Evolutionary conservation across 1,140 invertebrate genomes (phyloP).

Genomic region (Drosophila truncata): DNA sequence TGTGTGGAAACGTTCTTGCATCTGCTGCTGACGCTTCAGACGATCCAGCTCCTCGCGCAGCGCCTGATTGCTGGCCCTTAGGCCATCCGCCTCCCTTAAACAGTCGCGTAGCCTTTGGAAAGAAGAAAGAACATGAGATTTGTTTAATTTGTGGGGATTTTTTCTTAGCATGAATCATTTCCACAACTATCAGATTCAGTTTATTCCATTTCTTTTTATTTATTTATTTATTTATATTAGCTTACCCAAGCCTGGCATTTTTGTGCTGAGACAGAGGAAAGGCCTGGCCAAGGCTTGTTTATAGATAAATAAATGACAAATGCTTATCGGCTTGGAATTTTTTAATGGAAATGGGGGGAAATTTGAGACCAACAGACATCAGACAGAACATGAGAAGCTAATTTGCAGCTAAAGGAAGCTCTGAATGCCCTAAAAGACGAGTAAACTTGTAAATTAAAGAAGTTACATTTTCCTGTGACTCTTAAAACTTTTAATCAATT

Average conservation of each 20-base stretch:
- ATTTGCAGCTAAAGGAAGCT: not conserved
- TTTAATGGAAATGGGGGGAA: not conserved
- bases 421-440: too few relatives aligned
- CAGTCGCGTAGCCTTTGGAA: slow-evolving; percentile 73
- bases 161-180: slow-evolving; percentile 6
- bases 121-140: slow-evolving; percentile 71
- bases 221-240: not conserved
- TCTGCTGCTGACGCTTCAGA: slow-evolving; percentile 66
- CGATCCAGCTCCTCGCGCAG: slow-evolving; percentile 70
- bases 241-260: not conserved
- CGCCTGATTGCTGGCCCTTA: slow-evolving; percentile 77
- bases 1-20: slow-evolving; percentile 64
- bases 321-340: not conserved
- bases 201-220: too few relatives aligned
- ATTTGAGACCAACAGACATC: not conserved
- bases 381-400: not conserved
- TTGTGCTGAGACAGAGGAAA: slow-evolving; percentile 1
- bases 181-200: not conserved
- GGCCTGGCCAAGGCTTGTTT: not conserved
- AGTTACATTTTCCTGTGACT: not conserved
- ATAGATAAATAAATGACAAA: not conserved
- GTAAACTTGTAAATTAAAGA: too few relatives aligned
- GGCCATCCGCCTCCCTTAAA: slow-evolving; percentile 71
- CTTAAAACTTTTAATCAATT: not conserved
- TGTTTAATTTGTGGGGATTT: not conserved